Evolutionary conservation across 2,113 vertebrate genomes (phyloP).

Genomic region (Solenodon paradoxus): DNA sequence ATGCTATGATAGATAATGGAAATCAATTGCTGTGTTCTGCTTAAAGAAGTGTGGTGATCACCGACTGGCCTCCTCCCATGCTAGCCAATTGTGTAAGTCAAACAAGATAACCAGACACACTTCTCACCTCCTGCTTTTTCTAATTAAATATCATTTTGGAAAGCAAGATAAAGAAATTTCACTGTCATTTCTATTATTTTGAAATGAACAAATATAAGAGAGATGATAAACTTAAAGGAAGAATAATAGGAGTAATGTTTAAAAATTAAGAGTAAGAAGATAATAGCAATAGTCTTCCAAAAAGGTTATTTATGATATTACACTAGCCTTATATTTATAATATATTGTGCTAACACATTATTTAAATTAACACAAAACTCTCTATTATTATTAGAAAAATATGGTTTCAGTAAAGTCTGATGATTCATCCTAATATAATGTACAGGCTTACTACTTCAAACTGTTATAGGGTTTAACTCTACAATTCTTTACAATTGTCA

Average conservation of each 20-base stretch:
- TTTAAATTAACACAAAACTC: not conserved
- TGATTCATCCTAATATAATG: not conserved
- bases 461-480: not conserved
- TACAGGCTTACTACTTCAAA: not conserved
- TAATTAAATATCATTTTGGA: slow-evolving; percentile 14
- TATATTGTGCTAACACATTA: not conserved
- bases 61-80: not conserved
- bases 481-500: not conserved
- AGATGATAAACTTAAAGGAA: not conserved
- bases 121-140: not conserved
- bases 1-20: not conserved
- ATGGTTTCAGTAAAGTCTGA: not conserved
- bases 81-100: not conserved
- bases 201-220: not conserved
- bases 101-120: not conserved
- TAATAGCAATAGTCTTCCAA: not conserved
- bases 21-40: not conserved
- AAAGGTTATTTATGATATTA: not conserved
- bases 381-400: not conserved
- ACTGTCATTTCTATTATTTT: not conserved
- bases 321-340: too few relatives aligned
- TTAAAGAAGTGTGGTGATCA: slow-evolving; percentile 1
- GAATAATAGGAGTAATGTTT: not conserved
- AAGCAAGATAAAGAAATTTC: not conserved
- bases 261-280: not conserved